These are phyloP conservation scores for Heterochromis multidens DNA, from an alignment of 2,113 vertebrate genomes.

Conservation along the genomic window DNA sequence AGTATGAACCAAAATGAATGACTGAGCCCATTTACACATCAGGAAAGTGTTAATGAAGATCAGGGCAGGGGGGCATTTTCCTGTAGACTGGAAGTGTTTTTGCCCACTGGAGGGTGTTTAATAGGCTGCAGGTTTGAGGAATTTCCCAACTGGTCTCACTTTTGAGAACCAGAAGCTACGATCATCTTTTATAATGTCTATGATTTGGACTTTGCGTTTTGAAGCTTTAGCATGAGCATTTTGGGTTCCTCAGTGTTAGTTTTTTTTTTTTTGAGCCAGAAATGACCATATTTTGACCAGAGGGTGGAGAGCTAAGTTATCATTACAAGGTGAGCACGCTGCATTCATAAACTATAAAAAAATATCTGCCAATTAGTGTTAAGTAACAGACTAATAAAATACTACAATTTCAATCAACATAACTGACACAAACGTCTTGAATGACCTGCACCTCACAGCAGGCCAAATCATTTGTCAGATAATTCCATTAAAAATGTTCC, in stretches of 20 bases:
- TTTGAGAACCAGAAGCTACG: background rate
- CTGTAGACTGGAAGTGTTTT: too few relatives aligned
- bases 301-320: too few relatives aligned
- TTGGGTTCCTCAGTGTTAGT: too few relatives aligned
- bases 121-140: too few relatives aligned
- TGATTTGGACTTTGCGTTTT: too few relatives aligned
- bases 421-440: background rate
- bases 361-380: background rate
- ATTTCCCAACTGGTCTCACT: background rate
- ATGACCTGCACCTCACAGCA: accelerated
- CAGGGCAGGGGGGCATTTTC: accelerated
- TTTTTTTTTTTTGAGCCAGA: too few relatives aligned
- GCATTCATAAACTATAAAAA: background rate
- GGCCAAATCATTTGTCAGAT: background rate
- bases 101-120: too few relatives aligned
- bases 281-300: too few relatives aligned
- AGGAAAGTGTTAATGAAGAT: too few relatives aligned
- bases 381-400: background rate
- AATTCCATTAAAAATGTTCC: accelerated
- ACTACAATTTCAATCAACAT: background rate
- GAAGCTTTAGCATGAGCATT: too few relatives aligned
- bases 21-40: too few relatives aligned
- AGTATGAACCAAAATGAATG: background rate
- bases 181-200: background rate
- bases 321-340: background rate